A percentile compares a stretch with the other conserved stretches of the same genome.
Conservation (phyloP, 1,140 invertebrate genomes). For the Zaprionus nigranus region DNA sequence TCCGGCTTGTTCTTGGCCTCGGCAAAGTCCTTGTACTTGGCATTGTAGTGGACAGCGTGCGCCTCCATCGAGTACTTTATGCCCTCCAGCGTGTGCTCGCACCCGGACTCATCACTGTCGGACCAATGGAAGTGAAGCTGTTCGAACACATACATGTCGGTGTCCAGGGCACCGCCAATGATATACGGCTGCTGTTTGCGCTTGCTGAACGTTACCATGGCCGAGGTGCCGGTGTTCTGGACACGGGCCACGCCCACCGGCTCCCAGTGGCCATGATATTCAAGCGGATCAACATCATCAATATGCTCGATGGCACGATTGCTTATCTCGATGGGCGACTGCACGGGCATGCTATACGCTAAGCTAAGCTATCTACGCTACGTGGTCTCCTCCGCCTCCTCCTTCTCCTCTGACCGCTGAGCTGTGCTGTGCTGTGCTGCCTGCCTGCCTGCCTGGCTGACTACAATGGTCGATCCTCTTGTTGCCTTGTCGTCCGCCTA, state of each 20-base stretch:
- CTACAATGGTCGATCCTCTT: constrained; percentile 2
- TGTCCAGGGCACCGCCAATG: constrained; percentile 87
- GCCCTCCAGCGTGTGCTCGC: constrained; percentile 91
- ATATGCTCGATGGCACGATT: constrained; percentile 85
- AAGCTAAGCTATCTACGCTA: constrained; percentile 1
- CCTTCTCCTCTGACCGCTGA: neutral
- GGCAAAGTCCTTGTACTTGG: constrained; percentile 88
- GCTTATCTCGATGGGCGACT: constrained; percentile 86
- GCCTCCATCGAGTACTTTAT: constrained; percentile 89
- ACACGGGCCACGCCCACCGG: constrained; percentile 79
- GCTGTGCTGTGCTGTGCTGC: neutral
- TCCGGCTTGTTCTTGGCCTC: constrained; percentile 90
- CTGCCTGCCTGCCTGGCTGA: constrained; percentile 1
- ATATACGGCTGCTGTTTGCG: constrained; percentile 82
- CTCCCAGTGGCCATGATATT: constrained; percentile 86
- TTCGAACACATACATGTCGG: constrained; percentile 88
- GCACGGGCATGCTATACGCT: constrained; percentile 79
- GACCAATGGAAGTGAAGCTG: constrained; percentile 94
- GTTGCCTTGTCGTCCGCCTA: constrained; percentile 39
- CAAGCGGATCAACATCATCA: constrained; percentile 85
- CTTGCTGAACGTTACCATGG: constrained; percentile 82
- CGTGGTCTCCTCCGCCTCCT: constrained; percentile 9
- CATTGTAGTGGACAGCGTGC: constrained; percentile 92
- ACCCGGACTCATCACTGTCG: constrained; percentile 88
- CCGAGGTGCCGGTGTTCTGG: constrained; percentile 82